Conservation (phyloP, 2,797 vertebrate species). For the Chaunax sp. region DNA sequence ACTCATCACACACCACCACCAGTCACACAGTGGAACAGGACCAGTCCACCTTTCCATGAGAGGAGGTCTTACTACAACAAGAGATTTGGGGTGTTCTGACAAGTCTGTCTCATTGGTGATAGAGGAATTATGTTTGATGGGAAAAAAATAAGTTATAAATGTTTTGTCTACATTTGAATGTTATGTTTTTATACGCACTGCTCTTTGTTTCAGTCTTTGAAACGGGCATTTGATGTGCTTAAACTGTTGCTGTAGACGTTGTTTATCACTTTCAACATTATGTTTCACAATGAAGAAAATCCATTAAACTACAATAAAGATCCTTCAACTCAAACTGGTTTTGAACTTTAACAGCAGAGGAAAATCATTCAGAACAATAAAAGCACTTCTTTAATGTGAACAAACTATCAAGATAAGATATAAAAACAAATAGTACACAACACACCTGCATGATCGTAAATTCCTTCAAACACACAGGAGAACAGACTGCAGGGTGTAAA, state of each 20-base stretch:
- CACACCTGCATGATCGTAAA: not conserved
- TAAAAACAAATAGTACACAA: not conserved
- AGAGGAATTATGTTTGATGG: not conserved
- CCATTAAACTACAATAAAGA: no score
- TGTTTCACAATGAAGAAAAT: not conserved
- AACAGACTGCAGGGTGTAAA: not conserved
- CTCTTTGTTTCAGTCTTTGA: no score
- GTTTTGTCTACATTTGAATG: no score
- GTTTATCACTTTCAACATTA: not conserved
- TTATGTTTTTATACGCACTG: not conserved
- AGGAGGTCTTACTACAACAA: conserved; percentile 16
- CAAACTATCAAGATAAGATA: not conserved
- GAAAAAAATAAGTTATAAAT: no score
- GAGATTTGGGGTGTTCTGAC: conserved; percentile 25
- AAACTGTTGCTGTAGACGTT: not conserved
- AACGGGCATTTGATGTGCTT: not conserved
- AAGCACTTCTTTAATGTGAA: not conserved
- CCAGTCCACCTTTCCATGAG: not conserved
- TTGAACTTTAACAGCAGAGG: not conserved
- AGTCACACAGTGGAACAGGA: not conserved
- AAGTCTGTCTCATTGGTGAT: conserved; percentile 11
- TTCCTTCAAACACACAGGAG: not conserved
- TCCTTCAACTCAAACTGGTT: not conserved
- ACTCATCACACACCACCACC: conserved; percentile 2
- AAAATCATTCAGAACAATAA: no score